phyloP scores from a whole-genome alignment of 1,140 invertebrate genomes.

The Drosophila grimshawi region DNA sequence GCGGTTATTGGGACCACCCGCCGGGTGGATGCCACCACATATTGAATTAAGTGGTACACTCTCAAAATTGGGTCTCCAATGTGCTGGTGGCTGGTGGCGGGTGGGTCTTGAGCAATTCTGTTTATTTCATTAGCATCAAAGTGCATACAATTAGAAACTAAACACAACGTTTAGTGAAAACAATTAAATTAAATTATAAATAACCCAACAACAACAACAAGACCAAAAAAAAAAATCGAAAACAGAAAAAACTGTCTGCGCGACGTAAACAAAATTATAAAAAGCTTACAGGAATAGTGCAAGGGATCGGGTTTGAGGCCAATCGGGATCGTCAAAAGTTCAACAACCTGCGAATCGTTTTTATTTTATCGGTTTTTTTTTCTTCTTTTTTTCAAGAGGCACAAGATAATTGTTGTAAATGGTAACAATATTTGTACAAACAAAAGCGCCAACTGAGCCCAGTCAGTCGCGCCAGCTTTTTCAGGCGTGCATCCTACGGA shows the following conservation, averaged over 20 bases:
- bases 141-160: constrained; percentile 71
- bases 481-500: constrained; percentile 74
- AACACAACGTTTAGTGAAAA: constrained; percentile 55
- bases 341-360: constrained; percentile 73
- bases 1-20: constrained; percentile 8
- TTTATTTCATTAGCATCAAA: constrained; percentile 68
- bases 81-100: constrained; percentile 20
- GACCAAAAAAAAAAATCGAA: constrained; percentile 13
- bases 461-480: constrained; percentile 48
- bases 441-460: constrained; percentile 38
- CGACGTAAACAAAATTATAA: constrained; percentile 65
- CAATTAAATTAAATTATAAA: constrained; percentile 67
- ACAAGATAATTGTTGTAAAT: constrained; percentile 56
- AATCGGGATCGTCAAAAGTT: constrained; percentile 39
- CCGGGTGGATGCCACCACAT: constrained; percentile 13
- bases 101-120: constrained; percentile 39
- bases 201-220: constrained; percentile 6
- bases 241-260: constrained; percentile 9
- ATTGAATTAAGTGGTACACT: constrained; percentile 63
- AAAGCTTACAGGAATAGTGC: constrained; percentile 50
- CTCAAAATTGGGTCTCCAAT: constrained; percentile 56
- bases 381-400: constrained; percentile 26
- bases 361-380: neutral
- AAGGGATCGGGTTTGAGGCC: constrained; percentile 33
- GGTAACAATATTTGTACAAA: constrained; percentile 70